Evolutionary conservation across 2,113 vertebrate species (phyloP).

Genomic region (Campylorhamphus procurvoides): DNA sequence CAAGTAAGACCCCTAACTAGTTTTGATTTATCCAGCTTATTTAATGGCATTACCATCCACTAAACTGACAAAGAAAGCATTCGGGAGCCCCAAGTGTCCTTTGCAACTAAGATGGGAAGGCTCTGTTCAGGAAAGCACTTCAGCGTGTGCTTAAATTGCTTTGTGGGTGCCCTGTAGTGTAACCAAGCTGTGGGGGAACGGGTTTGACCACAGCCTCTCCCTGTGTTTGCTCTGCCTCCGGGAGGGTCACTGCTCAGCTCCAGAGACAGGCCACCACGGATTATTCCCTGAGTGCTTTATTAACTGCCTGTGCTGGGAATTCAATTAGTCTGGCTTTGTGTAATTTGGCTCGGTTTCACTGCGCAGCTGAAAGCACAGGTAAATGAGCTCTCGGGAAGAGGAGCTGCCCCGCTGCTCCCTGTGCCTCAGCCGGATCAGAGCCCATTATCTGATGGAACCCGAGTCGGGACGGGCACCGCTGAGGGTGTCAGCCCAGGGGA

Average conservation of each 20-base stretch:
- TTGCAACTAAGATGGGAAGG: neutral
- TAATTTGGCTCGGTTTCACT: neutral
- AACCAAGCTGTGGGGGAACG: neutral
- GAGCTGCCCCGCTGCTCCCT: neutral
- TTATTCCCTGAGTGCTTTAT: neutral
- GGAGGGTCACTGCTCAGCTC: neutral
- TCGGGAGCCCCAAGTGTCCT: neutral
- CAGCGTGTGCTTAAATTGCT: neutral
- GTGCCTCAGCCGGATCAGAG: neutral
- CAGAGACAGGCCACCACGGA: neutral
- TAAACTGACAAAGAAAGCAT: neutral
- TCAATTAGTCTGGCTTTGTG: neutral
- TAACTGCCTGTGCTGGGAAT: neutral
- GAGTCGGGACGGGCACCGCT: neutral
- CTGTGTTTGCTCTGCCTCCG: neutral
- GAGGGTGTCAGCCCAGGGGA: neutral
- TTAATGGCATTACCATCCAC: neutral
- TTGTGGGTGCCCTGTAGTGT: neutral
- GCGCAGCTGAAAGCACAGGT: neutral
- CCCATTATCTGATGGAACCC: neutral
- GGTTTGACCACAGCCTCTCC: neutral
- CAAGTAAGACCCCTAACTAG: neutral
- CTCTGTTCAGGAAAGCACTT: neutral
- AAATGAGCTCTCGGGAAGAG: neutral
- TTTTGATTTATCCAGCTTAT: neutral